Conservation (phyloP, 2,888 invertebrate genomes). For the Euplexia lucipara region DNA sequence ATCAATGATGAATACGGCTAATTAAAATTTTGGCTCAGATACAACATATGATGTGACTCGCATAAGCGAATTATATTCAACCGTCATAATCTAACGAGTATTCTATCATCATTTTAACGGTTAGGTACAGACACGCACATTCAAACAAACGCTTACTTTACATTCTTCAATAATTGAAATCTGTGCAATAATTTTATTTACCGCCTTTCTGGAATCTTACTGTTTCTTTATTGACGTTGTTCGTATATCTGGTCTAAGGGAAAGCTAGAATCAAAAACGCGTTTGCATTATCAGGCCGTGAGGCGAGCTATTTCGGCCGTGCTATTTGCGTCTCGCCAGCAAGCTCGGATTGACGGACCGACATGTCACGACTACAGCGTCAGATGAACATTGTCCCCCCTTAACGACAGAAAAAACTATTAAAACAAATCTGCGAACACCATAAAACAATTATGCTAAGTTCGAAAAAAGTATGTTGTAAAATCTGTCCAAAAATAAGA, state of each 20-base stretch:
- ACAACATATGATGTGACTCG: constrained; percentile 78
- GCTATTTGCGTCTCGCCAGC: constrained; percentile 88
- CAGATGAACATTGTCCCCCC: constrained; percentile 76
- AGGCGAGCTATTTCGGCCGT: constrained; percentile 87
- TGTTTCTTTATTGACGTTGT: constrained; percentile 58
- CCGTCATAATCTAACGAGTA: constrained; percentile 59
- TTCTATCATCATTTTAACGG: constrained; percentile 49
- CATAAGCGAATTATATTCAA: constrained; percentile 59
- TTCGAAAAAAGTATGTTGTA: constrained; percentile 27
- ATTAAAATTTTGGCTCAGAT: constrained; percentile 80
- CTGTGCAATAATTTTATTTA: constrained; percentile 32
- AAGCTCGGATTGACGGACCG: constrained; percentile 90
- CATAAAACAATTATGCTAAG: constrained; percentile 37
- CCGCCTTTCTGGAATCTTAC: constrained; percentile 40
- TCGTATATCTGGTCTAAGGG: constrained; percentile 75
- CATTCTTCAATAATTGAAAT: constrained; percentile 13
- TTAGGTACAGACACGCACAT: constrained; percentile 50
- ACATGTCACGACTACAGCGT: constrained; percentile 86
- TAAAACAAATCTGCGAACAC: constrained; percentile 62
- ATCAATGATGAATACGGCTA: constrained; percentile 76
- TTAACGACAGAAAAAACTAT: constrained; percentile 74
- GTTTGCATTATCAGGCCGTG: constrained; percentile 89
- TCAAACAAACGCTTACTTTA: constrained; percentile 23
- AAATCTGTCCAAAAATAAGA: constrained; percentile 59
- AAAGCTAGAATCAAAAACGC: constrained; percentile 87